These are phyloP conservation scores for Heliconius hortense DNA, from an alignment of 2,888 invertebrate genomes.

Conservation along the genomic window DNA sequence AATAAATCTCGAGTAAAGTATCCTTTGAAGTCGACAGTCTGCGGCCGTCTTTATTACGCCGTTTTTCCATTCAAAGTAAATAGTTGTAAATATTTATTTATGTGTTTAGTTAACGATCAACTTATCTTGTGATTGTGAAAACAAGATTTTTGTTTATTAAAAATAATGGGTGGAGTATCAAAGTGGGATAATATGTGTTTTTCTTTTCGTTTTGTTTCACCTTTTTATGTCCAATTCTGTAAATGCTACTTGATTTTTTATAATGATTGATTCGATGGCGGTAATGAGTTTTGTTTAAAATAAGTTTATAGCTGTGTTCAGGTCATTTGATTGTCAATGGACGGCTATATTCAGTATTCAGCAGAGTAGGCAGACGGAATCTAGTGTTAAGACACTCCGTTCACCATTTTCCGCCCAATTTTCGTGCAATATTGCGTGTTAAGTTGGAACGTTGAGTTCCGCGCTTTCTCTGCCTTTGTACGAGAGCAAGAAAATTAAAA, in stretches of 20 bases:
- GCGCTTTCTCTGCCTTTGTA: too few relatives aligned
- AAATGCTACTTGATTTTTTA: conserved; percentile 16
- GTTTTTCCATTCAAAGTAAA: conserved; percentile 30
- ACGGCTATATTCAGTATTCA: too few relatives aligned
- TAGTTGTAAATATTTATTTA: conserved; percentile 38
- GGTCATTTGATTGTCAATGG: neutral
- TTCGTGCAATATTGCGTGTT: too few relatives aligned
- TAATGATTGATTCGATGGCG: neutral
- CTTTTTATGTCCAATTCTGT: conserved; percentile 12
- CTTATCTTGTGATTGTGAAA: conserved; percentile 39
- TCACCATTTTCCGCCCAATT: too few relatives aligned
- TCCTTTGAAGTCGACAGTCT: conserved; percentile 37
- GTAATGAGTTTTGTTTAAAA: neutral
- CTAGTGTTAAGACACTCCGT: too few relatives aligned
- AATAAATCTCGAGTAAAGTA: conserved; percentile 34
- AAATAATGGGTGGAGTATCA: conserved; percentile 30
- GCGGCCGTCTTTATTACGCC: conserved; percentile 35
- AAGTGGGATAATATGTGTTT: neutral
- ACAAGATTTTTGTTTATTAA: conserved; percentile 33
- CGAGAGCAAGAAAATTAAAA: too few relatives aligned
- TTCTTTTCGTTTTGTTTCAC: neutral
- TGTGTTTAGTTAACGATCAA: conserved; percentile 35
- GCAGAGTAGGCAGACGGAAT: too few relatives aligned
- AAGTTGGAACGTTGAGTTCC: too few relatives aligned
- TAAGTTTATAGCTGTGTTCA: neutral